phyloP scores from a whole-genome alignment of 2,888 invertebrate genomes.

The Cheiracanthium punctorium region DNA sequence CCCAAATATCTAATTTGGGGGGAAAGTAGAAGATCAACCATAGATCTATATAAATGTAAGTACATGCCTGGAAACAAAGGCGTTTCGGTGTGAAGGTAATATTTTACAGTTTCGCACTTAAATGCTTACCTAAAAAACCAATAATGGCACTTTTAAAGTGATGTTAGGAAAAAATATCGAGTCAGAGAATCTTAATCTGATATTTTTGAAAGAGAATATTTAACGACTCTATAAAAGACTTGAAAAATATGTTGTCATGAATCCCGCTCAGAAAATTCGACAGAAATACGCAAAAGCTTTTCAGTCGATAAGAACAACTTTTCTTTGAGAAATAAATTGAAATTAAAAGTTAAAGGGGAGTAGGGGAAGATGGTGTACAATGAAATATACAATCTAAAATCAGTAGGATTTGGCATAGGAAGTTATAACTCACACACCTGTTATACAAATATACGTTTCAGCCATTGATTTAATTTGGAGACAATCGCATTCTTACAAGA shows the following conservation, averaged over 20 bases:
- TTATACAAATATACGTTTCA: too few species aligned
- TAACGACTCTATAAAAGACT: background rate
- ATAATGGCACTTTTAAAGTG: background rate
- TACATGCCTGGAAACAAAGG: background rate
- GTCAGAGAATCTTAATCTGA: background rate
- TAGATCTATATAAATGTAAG: background rate
- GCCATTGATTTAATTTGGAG: too few species aligned
- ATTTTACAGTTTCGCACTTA: background rate
- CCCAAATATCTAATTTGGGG: background rate
- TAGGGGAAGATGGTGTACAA: too few species aligned
- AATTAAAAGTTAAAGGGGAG: too few species aligned
- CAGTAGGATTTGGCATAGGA: too few species aligned
- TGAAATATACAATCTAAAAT: too few species aligned
- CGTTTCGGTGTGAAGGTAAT: background rate
- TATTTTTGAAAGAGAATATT: background rate
- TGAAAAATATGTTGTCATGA: background rate
- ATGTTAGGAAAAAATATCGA: background rate
- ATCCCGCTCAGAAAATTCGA: background rate
- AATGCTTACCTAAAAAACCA: background rate
- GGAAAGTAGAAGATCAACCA: background rate
- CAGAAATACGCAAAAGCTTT: too few species aligned
- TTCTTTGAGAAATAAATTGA: too few species aligned
- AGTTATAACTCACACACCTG: too few species aligned
- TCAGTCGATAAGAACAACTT: too few species aligned
- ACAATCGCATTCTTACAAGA: too few species aligned